A percentile compares a stretch with the other conserved stretches of the same genome.
Conservation (phyloP, 2,113 vertebrate genomes). For the Sprattus sprattus region DNA sequence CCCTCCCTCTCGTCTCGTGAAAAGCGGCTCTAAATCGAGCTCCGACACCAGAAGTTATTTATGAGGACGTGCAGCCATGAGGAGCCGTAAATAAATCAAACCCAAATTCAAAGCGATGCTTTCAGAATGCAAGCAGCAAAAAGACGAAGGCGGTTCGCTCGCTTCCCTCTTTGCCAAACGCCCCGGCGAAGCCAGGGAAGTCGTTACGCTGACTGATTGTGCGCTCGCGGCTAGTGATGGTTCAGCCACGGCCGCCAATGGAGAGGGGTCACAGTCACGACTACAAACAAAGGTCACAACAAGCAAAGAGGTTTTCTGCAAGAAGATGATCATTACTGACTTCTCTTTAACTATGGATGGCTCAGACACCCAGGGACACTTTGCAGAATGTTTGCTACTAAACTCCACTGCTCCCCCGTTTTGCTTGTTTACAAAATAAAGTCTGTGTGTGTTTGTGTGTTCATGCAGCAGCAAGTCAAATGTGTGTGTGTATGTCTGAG, state of each 20-base stretch:
- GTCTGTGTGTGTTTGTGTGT: conserved; percentile 1
- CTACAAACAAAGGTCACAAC: background rate
- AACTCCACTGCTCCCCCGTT: background rate
- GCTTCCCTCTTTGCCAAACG: conserved; percentile 17
- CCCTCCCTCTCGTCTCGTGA: conserved; percentile 51
- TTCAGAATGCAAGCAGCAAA: conserved; percentile 10
- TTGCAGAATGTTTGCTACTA: too few relatives aligned
- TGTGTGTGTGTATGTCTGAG: background rate
- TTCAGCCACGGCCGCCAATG: background rate
- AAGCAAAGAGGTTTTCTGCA: background rate
- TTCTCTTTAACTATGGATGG: too few relatives aligned
- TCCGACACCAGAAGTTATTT: conserved; percentile 26
- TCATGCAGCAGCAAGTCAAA: background rate
- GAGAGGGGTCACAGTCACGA: background rate
- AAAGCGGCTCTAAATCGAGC: conserved; percentile 56
- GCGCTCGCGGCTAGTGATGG: conserved; percentile 52
- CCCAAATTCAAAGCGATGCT: background rate
- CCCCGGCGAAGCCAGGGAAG: conserved; percentile 39
- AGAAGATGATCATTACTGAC: background rate
- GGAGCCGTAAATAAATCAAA: conserved; percentile 9
- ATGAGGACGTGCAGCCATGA: background rate
- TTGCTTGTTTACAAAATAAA: background rate
- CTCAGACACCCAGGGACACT: too few relatives aligned
- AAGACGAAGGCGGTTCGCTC: conserved; percentile 36
- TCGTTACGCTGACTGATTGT: conserved; percentile 51